Evolutionary conservation across 1,140 invertebrate genomes (phyloP).

Genomic region (Bombus vancouverensis): DNA sequence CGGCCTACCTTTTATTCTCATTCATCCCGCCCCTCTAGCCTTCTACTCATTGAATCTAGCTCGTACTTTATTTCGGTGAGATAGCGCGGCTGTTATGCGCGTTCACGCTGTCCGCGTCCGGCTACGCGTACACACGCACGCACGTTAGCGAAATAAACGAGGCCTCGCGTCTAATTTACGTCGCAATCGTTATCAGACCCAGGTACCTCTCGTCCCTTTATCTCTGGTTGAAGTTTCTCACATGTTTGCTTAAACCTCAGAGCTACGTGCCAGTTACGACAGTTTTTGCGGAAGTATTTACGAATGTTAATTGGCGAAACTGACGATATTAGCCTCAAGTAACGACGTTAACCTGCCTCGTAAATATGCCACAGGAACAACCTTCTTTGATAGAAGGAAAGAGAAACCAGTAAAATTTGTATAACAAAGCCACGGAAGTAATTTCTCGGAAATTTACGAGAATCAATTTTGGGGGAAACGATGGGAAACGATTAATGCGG

Average conservation of each 20-base stretch:
- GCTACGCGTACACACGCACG: not conserved
- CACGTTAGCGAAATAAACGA: slow-evolving; percentile 15
- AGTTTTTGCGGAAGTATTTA: not conserved
- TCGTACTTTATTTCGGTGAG: slow-evolving; percentile 55
- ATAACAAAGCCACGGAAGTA: not conserved
- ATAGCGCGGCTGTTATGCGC: slow-evolving; percentile 26
- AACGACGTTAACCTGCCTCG: too few relatives aligned
- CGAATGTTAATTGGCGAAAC: slow-evolving; percentile 14
- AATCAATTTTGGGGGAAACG: not conserved
- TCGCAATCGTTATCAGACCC: slow-evolving; percentile 26
- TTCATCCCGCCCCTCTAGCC: slow-evolving; percentile 2
- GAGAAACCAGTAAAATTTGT: not conserved
- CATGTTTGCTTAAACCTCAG: not conserved
- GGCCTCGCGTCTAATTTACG: slow-evolving; percentile 48
- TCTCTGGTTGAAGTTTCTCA: not conserved
- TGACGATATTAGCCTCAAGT: not conserved
- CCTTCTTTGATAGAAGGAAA: not conserved
- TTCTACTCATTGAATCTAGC: slow-evolving; percentile 54
- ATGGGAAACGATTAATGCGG: not conserved
- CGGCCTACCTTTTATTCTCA: slow-evolving; percentile 23
- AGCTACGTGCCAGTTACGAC: too few relatives aligned
- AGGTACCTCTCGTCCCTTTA: not conserved
- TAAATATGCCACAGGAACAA: too few relatives aligned
- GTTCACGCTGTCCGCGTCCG: slow-evolving; percentile 13
- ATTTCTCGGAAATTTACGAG: not conserved